phyloP scores from a whole-genome alignment of 2,888 invertebrate species.

The Watsonalla binaria region DNA sequence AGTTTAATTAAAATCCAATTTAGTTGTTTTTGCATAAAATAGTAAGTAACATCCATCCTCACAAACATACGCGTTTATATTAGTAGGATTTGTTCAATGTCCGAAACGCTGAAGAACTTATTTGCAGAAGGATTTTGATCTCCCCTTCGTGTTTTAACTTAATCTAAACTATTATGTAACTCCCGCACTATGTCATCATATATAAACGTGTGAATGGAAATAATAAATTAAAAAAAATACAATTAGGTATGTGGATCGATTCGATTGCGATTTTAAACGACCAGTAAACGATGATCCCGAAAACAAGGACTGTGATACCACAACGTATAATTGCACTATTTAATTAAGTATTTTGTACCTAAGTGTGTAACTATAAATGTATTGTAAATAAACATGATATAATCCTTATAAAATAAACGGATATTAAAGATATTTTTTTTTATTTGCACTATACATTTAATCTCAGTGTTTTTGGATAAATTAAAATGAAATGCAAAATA shows the following conservation, averaged over 20 bases:
- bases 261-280: conserved; percentile 11
- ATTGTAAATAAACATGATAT: conserved; percentile 60
- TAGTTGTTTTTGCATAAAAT: too few relatives aligned
- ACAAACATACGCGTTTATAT: too few relatives aligned
- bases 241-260: neutral
- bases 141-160: too few relatives aligned
- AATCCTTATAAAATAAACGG: conserved; percentile 33
- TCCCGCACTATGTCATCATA: too few relatives aligned
- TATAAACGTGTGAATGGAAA: neutral
- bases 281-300: conserved; percentile 19
- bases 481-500: too few relatives aligned
- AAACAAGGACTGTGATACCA: conserved; percentile 65
- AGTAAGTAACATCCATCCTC: too few relatives aligned
- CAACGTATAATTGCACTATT: conserved; percentile 49
- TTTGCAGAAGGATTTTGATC: too few relatives aligned
- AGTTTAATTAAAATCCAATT: too few relatives aligned
- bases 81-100: too few relatives aligned
- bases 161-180: too few relatives aligned
- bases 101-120: too few relatives aligned
- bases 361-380: conserved; percentile 28
- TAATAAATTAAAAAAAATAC: neutral
- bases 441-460: neutral
- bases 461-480: too few relatives aligned
- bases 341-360: conserved; percentile 39
- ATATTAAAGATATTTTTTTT: conserved; percentile 21